Evolutionary conservation across 2,113 vertebrate species (phyloP).

Genomic region (Fukomys damarensis): DNA sequence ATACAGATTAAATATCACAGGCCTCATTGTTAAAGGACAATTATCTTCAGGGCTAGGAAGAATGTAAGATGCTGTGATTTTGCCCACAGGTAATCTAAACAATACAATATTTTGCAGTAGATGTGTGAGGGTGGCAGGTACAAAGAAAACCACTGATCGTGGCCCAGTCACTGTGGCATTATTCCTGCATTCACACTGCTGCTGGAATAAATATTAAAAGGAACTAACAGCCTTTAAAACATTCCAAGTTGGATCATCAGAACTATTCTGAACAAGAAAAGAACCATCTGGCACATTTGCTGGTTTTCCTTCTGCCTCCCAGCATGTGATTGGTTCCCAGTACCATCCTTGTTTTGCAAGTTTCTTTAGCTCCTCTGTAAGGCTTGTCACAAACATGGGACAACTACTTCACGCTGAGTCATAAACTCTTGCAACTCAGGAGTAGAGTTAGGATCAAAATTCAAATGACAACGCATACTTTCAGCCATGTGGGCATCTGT

Average conservation of each 20-base stretch:
- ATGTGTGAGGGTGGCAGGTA: neutral
- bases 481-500: too few relatives aligned
- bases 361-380: slow-evolving; percentile 98
- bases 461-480: too few relatives aligned
- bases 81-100: neutral
- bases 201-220: neutral
- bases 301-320: slow-evolving; percentile 98
- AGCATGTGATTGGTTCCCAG: slow-evolving; percentile 99
- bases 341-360: slow-evolving; percentile 99
- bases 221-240: neutral
- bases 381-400: slow-evolving; percentile 97
- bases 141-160: neutral
- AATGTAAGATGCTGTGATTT: slow-evolving; percentile 1
- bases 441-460: too few relatives aligned
- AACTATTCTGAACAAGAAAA: slow-evolving; percentile 97
- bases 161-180: neutral
- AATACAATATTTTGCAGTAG: neutral
- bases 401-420: slow-evolving; percentile 97
- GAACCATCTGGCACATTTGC: slow-evolving; percentile 95
- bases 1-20: neutral
- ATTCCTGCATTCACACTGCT: neutral
- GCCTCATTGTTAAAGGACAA: neutral
- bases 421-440: slow-evolving; percentile 96
- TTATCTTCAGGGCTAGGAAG: neutral
- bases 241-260: slow-evolving; percentile 92